Conservation (phyloP, 1,140 invertebrate genomes). For the Ganaspis sp. region DNA sequence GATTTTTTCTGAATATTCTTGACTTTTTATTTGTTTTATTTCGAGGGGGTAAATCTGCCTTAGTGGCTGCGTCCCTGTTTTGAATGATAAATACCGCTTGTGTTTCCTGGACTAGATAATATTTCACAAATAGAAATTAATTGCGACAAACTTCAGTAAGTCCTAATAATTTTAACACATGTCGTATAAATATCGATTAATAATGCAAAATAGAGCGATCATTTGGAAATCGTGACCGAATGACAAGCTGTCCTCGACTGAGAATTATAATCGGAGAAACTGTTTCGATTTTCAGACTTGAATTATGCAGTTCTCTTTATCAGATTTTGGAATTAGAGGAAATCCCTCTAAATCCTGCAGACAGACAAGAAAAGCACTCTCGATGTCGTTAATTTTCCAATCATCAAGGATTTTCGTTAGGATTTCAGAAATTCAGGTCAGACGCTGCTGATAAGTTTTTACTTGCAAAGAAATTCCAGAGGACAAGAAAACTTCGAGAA, state of each 20-base stretch:
- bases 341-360: not conserved
- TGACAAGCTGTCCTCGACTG: not conserved
- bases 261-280: not conserved
- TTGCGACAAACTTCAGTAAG: too few relatives aligned
- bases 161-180: too few relatives aligned
- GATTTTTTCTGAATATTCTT: too few relatives aligned
- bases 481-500: not conserved
- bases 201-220: not conserved
- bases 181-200: too few relatives aligned
- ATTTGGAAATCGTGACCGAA: not conserved
- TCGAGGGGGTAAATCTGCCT: too few relatives aligned
- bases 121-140: too few relatives aligned
- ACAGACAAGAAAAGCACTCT: constrained; percentile 10
- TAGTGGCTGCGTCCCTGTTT: too few relatives aligned
- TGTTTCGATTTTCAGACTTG: not conserved
- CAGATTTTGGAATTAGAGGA: not conserved
- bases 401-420: not conserved
- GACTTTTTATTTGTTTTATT: too few relatives aligned
- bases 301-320: not conserved
- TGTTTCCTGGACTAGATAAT: too few relatives aligned
- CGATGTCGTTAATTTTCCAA: not conserved
- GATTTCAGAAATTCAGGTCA: constrained; percentile 2
- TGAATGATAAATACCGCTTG: too few relatives aligned
- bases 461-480: not conserved
- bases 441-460: not conserved